Percentiles rank a stretch among this genome's conserved stretches.
phyloP scores from a whole-genome alignment of 1,140 invertebrate genomes.

The Euglossa dilemma region DNA sequence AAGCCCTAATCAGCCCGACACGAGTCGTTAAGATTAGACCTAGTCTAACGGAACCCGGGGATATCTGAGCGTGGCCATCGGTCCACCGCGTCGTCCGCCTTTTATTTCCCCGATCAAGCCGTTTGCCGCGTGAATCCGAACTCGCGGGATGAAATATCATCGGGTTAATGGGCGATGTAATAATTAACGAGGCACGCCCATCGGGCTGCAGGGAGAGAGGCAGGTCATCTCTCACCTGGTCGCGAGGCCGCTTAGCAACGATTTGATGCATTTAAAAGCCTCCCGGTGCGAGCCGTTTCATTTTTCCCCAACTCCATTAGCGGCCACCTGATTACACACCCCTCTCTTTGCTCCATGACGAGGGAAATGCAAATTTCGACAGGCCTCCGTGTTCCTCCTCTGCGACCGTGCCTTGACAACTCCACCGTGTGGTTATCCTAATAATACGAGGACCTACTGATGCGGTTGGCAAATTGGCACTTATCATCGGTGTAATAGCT shows the following conservation, averaged over 20 bases:
- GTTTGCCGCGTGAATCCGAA: neutral
- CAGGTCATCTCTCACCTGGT: conserved; percentile 70
- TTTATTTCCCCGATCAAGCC: neutral
- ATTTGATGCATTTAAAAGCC: conserved; percentile 74
- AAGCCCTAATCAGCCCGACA: conserved; percentile 76
- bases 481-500: too few relatives aligned
- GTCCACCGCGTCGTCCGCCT: neutral
- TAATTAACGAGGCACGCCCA: conserved; percentile 72
- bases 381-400: too few relatives aligned
- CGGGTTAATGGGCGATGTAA: conserved; percentile 71
- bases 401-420: too few relatives aligned
- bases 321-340: conserved; percentile 64
- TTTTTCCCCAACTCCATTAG: conserved; percentile 72
- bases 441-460: too few relatives aligned
- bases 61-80: conserved; percentile 28
- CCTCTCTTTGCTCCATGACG: conserved; percentile 56
- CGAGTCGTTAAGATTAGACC: conserved; percentile 76
- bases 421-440: too few relatives aligned
- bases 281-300: conserved; percentile 70
- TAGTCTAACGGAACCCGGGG: conserved; percentile 52
- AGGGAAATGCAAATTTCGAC: conserved; percentile 64
- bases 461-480: too few relatives aligned
- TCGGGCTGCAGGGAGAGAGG: conserved; percentile 27
- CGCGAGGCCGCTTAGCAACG: conserved; percentile 63
- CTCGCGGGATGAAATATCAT: conserved; percentile 69